These are phyloP conservation scores for Oxyura jamaicensis DNA, from an alignment of 2,113 vertebrate species.

Conservation along the genomic window DNA sequence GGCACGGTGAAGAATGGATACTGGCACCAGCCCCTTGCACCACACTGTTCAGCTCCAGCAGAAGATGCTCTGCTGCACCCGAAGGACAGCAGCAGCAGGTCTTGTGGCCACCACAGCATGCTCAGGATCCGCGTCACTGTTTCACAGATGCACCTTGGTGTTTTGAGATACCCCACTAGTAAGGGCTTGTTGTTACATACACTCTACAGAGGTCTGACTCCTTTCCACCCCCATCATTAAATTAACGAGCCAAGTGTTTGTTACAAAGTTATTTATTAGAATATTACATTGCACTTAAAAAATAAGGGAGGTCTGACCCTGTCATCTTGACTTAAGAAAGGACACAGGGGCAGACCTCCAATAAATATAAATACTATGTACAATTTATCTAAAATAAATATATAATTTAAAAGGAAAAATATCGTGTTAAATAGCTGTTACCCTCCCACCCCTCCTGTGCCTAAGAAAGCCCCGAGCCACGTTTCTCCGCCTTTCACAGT, in stretches of 20 bases:
- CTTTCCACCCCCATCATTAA: neutral
- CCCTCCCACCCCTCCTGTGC: constrained; percentile 12
- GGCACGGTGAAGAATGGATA: neutral
- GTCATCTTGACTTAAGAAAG: constrained; percentile 1
- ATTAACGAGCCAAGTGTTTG: neutral
- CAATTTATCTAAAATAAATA: constrained; percentile 86
- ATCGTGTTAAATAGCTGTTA: constrained; percentile 77
- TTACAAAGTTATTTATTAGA: constrained; percentile 78
- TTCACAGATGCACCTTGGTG: neutral
- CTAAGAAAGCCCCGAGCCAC: constrained; percentile 72
- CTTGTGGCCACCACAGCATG: fast-evolving
- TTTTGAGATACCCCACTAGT: neutral
- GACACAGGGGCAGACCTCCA: constrained; percentile 45
- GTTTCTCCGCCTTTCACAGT: constrained; percentile 79
- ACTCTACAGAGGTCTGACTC: neutral
- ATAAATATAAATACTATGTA: constrained; percentile 88
- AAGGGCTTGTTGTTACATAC: neutral
- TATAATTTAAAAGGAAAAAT: constrained; percentile 85
- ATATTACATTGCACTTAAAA: constrained; percentile 70
- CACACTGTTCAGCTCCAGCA: neutral
- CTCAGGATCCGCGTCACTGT: neutral
- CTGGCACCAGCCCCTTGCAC: neutral
- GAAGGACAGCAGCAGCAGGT: neutral
- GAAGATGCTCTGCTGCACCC: neutral
- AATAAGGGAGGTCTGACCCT: constrained; percentile 32